Evolutionary conservation across 2,113 vertebrate genomes (phyloP).

Genomic region (Conger conger): DNA sequence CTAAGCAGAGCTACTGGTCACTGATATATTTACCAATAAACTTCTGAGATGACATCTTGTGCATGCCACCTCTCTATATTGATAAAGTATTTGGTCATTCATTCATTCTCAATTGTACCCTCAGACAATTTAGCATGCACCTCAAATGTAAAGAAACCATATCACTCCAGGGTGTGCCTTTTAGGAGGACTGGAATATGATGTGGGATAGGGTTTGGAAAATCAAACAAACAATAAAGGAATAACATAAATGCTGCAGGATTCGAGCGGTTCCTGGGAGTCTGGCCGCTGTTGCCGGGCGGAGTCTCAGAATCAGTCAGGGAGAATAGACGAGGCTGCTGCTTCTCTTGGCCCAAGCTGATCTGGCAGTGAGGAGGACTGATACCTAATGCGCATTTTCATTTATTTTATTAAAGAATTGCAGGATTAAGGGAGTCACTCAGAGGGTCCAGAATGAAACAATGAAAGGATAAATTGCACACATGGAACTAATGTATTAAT

Average conservation of each 20-base stretch:
- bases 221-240: slow-evolving; percentile 4
- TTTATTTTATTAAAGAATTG: background rate
- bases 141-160: background rate
- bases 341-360: background rate
- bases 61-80: background rate
- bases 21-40: background rate
- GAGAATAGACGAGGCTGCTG: background rate
- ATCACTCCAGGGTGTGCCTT: background rate
- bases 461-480: background rate
- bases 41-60: background rate
- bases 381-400: background rate
- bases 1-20: background rate
- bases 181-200: background rate
- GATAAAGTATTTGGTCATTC: background rate
- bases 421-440: background rate
- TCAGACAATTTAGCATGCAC: background rate
- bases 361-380: background rate
- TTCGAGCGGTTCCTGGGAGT: slow-evolving; percentile 12
- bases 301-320: background rate
- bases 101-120: background rate
- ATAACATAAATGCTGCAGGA: background rate
- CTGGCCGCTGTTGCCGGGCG: background rate
- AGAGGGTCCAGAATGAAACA: background rate
- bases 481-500: background rate
- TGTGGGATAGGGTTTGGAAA: background rate